Evolutionary conservation across 1,140 invertebrate species (phyloP).

Genomic region (Nilaparvata lugens): DNA sequence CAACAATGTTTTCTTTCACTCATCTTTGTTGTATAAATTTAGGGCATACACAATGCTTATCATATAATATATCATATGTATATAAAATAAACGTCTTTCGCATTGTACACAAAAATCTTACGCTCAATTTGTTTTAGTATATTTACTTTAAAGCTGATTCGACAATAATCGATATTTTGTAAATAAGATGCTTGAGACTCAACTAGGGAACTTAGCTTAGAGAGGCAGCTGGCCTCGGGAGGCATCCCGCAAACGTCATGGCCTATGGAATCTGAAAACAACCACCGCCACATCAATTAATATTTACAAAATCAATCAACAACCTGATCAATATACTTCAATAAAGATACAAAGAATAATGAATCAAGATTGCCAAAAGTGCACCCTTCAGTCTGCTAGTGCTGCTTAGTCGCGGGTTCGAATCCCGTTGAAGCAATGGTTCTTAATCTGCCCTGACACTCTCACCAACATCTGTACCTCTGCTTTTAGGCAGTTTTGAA

Average conservation of each 20-base stretch:
- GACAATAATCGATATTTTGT: neutral
- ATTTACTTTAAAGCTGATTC: neutral
- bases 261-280: conserved; percentile 58
- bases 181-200: neutral
- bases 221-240: neutral
- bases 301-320: conserved; percentile 21
- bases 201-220: conserved; percentile 1
- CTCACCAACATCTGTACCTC: neutral
- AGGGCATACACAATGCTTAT: neutral
- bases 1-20: neutral
- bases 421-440: neutral
- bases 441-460: neutral
- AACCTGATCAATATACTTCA: neutral
- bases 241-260: conserved; percentile 52
- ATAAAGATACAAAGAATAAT: neutral
- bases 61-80: conserved; percentile 1
- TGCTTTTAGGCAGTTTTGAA: neutral
- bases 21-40: neutral
- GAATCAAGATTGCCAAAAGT: neutral
- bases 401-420: no score
- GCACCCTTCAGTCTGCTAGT: no score
- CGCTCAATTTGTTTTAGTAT: conserved; percentile 5
- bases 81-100: neutral
- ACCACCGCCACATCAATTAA: no score
- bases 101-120: neutral